A percentile compares a stretch with the other conserved stretches of the same genome.
Evolutionary conservation across 2,888 invertebrate species (phyloP).

Genomic region (Drosophila affinis): DNA sequence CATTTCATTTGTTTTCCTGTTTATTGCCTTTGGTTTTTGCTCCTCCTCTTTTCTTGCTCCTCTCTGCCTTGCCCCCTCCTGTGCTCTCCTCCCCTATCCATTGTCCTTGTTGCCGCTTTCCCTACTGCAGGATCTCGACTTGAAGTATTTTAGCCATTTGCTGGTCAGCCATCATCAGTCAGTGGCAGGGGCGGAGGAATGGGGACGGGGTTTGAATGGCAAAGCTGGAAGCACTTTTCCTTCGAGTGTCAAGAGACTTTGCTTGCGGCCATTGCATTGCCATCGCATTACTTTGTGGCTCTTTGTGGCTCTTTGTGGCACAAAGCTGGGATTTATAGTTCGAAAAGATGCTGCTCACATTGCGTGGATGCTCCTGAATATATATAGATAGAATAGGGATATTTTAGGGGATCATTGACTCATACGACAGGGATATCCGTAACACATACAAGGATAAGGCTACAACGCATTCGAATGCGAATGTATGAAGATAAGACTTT

Average conservation of each 20-base stretch:
- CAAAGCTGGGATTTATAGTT: slow-evolving; percentile 12
- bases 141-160: slow-evolving; percentile 74
- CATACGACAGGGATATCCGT: not conserved
- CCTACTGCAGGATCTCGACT: slow-evolving; percentile 53
- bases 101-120: slow-evolving; percentile 28
- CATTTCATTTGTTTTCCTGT: slow-evolving; percentile 65
- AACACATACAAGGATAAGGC: not conserved
- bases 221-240: slow-evolving; percentile 26
- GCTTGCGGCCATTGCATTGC: slow-evolving; percentile 22
- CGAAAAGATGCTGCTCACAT: not conserved
- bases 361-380: not conserved
- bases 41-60: slow-evolving; percentile 16
- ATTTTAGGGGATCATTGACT: not conserved
- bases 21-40: slow-evolving; percentile 62
- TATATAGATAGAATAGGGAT: not conserved
- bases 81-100: slow-evolving; percentile 1
- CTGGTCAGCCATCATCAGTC: slow-evolving; percentile 68
- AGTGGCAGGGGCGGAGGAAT: slow-evolving; percentile 8
- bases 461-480: no score
- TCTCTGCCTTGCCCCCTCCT: not conserved
- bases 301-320: slow-evolving; percentile 19
- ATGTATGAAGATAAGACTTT: no score
- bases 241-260: slow-evolving; percentile 15
- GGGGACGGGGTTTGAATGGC: not conserved
- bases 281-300: slow-evolving; percentile 19